A percentile compares a stretch with the other conserved stretches of the same genome.
Evolutionary conservation across 2,797 vertebrate genomes (phyloP).

Genomic region (Syngnathus rostellatus): DNA sequence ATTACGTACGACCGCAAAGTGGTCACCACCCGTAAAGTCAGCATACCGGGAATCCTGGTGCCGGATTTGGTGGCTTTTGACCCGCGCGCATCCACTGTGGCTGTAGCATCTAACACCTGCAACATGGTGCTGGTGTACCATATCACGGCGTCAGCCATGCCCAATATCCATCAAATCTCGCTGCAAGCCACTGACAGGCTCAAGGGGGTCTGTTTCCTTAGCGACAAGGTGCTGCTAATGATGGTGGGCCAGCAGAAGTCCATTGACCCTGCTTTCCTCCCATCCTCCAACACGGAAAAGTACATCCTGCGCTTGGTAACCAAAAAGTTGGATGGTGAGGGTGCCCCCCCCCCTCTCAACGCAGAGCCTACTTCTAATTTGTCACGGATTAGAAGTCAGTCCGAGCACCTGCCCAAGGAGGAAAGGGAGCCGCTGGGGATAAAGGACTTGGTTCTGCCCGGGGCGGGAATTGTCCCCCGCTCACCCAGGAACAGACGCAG

Average conservation of each 20-base stretch:
- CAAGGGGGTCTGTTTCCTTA: conserved; percentile 89
- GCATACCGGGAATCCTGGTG: conserved; percentile 85
- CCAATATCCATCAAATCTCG: conserved; percentile 84
- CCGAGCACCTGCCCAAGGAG: conserved; percentile 62
- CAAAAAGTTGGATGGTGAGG: conserved; percentile 72
- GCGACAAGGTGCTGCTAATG: conserved; percentile 77
- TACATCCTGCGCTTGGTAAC: conserved; percentile 76
- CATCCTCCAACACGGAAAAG: conserved; percentile 83
- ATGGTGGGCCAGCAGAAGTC: conserved; percentile 84
- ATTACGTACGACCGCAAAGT: conserved; percentile 84
- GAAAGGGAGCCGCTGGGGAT: conserved; percentile 49
- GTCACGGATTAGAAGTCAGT: conserved; percentile 72
- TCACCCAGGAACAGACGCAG: conserved; percentile 65
- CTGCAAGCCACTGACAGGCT: conserved; percentile 82
- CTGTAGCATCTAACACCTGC: conserved; percentile 86
- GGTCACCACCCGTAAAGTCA: conserved; percentile 81
- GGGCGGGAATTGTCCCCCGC: conserved; percentile 47
- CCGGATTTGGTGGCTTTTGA: conserved; percentile 89
- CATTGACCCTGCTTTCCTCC: conserved; percentile 79
- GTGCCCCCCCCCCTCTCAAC: conserved; percentile 30
- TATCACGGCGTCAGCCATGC: conserved; percentile 72
- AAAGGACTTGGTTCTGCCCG: conserved; percentile 74
- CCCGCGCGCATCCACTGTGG: conserved; percentile 71
- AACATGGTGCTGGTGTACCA: conserved; percentile 84
- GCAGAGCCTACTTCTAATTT: conserved; percentile 54